Evolutionary conservation across 2,113 vertebrate genomes (phyloP), one percentile per base, ranked within the genome.

Genomic region (Hucho hucho): DNA sequence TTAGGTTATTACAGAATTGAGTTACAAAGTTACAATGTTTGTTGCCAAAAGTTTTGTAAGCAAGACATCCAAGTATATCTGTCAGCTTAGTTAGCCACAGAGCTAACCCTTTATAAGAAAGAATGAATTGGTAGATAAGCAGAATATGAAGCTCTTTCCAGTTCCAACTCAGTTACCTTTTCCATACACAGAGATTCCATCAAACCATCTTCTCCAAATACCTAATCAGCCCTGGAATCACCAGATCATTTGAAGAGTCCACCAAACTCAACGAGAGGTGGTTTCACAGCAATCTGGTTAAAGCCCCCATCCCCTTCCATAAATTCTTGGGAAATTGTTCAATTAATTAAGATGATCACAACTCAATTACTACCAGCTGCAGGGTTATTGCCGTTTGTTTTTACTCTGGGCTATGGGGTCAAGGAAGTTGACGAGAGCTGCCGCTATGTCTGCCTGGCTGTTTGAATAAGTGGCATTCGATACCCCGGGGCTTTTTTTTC

Each of bases 381-480:
- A 90, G 91, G 92, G 92, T 95, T 95, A 92, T 93, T 92, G 89
- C 81, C 87, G 90, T 94, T 95, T 96, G 94, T 95, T 98, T 96
- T 96, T 89, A 87, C 90, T 95, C 80, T 72, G 86, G 84, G 91
- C 87, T 79, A 75, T 79, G 79, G 90, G 96, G 96, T 96, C 96
- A 97, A 84, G 90, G 86, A 87, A 96, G 95, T 95, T 92, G 94
- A 79, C 71, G 83, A 92, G 92, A 92, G 94, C 92, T 95, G 95
- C 94, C 95, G 29, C 94, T 87, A 61, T 94, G 96, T 98, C 96
- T 98, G 95, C 94, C 85, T 87, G 92, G 79, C 89, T 94, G 95
- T 97, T 96, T 97, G 94, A 97, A 91, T 95, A 97, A 94, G 93
- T 95, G 95, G 89, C 92, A 97, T 94, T 94, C 86, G 95, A 98